These are phyloP conservation scores for Coturnix japonica DNA, from an alignment of 2,113 vertebrate genomes.

Conservation along the genomic window DNA sequence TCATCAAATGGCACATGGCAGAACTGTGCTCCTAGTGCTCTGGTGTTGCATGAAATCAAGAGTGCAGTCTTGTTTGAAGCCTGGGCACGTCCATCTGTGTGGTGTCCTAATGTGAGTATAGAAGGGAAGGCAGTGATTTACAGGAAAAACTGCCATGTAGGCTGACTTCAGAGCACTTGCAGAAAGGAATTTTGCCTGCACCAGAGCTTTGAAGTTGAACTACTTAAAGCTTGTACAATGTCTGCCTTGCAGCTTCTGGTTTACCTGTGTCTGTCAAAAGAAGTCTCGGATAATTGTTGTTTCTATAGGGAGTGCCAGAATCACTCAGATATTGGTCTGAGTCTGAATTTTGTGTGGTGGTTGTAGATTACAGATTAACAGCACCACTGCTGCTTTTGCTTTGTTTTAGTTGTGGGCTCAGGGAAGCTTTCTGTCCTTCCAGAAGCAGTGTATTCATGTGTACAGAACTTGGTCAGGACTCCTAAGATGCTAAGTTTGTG, in stretches of 20 bases:
- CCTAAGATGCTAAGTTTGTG: neutral
- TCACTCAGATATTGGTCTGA: neutral
- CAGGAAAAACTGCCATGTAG: neutral
- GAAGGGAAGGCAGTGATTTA: neutral
- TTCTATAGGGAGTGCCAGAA: neutral
- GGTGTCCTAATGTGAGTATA: neutral
- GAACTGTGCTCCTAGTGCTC: neutral
- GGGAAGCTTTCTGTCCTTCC: neutral
- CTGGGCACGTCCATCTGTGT: neutral
- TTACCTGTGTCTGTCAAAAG: neutral
- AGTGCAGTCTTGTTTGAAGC: neutral
- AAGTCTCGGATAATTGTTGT: neutral
- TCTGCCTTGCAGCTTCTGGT: neutral
- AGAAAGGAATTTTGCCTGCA: neutral
- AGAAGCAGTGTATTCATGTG: neutral
- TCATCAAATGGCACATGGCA: accelerated
- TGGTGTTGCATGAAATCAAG: neutral
- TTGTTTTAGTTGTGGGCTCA: neutral
- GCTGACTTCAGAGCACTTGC: neutral
- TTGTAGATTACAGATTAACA: neutral
- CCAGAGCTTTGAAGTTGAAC: neutral
- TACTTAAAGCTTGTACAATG: neutral
- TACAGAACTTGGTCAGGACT: neutral
- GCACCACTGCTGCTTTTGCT: neutral
- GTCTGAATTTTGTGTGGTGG: accelerated